Percentiles rank a stretch among this genome's conserved stretches.
Conservation (phyloP, 2,888 invertebrate genomes). For the Eudemis profundana region DNA sequence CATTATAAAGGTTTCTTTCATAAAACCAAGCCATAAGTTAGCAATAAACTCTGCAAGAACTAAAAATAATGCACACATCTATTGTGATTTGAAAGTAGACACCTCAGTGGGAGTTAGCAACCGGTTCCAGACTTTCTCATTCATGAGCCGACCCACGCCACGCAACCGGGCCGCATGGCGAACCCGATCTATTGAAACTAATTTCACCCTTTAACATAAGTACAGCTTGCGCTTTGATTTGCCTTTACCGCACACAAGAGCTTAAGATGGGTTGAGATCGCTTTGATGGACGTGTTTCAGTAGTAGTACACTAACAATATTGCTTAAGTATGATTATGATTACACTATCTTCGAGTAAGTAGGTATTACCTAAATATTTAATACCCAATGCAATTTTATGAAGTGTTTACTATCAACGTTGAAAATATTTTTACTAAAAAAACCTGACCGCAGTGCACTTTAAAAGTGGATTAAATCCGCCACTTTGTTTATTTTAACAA, state of each 20-base stretch:
- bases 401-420: no score
- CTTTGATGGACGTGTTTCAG: slow-evolving; percentile 10
- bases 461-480: no score
- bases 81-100: slow-evolving; percentile 84
- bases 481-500: no score
- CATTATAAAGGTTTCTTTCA: slow-evolving; percentile 1
- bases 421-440: no score
- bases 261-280: slow-evolving; percentile 2
- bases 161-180: slow-evolving; percentile 56
- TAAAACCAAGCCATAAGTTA: slow-evolving; percentile 46
- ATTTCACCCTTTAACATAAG: slow-evolving; percentile 46
- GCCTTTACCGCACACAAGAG: slow-evolving; percentile 12
- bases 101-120: slow-evolving; percentile 71
- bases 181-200: slow-evolving; percentile 44
- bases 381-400: no score
- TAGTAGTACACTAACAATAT: background rate
- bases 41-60: slow-evolving; percentile 59
- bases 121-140: slow-evolving; percentile 83
- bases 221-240: slow-evolving; percentile 34
- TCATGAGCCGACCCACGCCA: slow-evolving; percentile 72
- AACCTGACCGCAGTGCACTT: no score
- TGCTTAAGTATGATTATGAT: background rate
- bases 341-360: background rate
- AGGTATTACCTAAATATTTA: no score
- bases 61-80: slow-evolving; percentile 56